phyloP scores from a whole-genome alignment of 2,888 invertebrate species.

The Anodontia alba region DNA sequence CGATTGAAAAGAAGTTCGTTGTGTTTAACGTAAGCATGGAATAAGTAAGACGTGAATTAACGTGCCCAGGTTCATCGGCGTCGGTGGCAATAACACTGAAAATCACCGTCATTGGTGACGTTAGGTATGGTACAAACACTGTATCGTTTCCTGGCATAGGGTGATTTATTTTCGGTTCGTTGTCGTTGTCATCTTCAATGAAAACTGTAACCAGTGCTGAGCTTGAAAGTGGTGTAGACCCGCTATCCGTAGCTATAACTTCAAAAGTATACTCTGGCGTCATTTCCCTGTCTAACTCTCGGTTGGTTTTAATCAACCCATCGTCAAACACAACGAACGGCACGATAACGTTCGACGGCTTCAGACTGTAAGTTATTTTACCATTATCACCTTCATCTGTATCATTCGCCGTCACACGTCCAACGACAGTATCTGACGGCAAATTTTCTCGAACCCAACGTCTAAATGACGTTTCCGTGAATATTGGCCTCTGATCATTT shows the following conservation, averaged over 20 bases:
- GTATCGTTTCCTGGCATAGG: conserved; percentile 73
- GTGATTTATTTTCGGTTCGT: conserved; percentile 74
- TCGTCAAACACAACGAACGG: conserved; percentile 73
- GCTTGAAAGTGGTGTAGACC: conserved; percentile 63
- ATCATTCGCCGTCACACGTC: conserved; percentile 95
- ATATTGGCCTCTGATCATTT: conserved; percentile 97
- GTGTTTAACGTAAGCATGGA: conserved; percentile 67
- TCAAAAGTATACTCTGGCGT: conserved; percentile 70
- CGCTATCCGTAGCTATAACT: conserved; percentile 76
- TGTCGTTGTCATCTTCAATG: conserved; percentile 80
- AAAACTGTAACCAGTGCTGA: conserved; percentile 72
- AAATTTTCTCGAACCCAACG: conserved; percentile 95
- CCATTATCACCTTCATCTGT: conserved; percentile 96
- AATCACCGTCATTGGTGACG: conserved; percentile 62
- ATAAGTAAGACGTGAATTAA: conserved; percentile 70
- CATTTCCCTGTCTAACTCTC: conserved; percentile 71
- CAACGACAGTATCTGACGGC: conserved; percentile 94
- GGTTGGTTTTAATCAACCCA: conserved; percentile 72
- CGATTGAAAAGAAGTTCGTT: conserved; percentile 65
- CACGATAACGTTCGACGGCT: conserved; percentile 31
- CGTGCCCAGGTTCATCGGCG: conserved; percentile 63
- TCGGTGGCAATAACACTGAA: conserved; percentile 69
- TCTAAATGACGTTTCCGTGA: conserved; percentile 96
- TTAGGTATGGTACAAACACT: conserved; percentile 62
- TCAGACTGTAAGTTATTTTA: conserved; percentile 79